These are phyloP conservation scores for Crossaster papposus DNA, from an alignment of 53 echinoderm and acorn worm species.

Conservation along the genomic window DNA sequence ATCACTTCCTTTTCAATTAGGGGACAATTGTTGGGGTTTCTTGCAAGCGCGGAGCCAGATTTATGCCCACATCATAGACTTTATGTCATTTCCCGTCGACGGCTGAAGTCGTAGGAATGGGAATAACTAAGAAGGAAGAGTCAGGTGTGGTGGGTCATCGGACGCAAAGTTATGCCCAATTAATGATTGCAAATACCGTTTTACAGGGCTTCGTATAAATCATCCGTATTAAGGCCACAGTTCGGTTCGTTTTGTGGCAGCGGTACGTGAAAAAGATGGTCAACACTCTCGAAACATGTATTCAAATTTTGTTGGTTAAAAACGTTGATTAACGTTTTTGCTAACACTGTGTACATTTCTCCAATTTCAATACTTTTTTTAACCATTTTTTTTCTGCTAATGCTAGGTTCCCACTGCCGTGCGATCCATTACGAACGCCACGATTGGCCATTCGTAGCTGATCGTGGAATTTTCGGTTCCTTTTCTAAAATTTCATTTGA, in stretches of 20 bases:
- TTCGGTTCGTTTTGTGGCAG: neutral
- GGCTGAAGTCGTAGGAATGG: neutral
- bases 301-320: too few species aligned
- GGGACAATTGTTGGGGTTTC: constrained; percentile 4
- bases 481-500: too few species aligned
- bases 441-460: too few species aligned
- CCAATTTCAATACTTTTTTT: too few species aligned
- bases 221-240: neutral
- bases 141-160: neutral
- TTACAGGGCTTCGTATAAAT: neutral
- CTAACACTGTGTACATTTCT: too few species aligned
- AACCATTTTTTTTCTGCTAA: too few species aligned
- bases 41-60: neutral
- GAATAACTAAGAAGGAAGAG: neutral
- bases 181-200: neutral
- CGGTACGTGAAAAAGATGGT: neutral
- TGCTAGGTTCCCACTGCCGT: too few species aligned
- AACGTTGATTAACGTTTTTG: too few species aligned
- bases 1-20: constrained; percentile 18
- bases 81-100: neutral
- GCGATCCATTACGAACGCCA: too few species aligned
- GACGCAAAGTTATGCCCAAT: neutral
- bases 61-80: neutral
- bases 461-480: too few species aligned
- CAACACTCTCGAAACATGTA: neutral